Base-by-base conservation (phyloP, 2,113 vertebrate species). In the Tupaia tana region DNA sequence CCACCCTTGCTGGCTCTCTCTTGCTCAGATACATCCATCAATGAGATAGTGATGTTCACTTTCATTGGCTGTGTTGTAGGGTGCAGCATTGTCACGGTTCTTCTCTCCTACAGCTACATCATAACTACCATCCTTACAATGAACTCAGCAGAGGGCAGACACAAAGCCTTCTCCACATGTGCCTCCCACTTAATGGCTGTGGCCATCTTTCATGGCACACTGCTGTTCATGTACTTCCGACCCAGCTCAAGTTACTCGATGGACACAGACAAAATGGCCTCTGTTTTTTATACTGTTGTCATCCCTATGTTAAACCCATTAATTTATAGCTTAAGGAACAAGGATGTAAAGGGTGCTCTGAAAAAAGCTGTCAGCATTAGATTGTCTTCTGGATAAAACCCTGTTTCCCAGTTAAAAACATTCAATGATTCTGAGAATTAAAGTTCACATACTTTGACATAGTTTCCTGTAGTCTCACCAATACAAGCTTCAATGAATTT, bases 301-400 rank as follows among this genome's bases (percentile, higher is more conserved):
- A 97, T 97, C 16, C 97, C 96, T 16, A 96, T 97, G 96, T 64
- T 98, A 89, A 98, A 97, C 78, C 97, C 94, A 27, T 34, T 97
- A 3, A 98, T 98, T 87, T 98, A 97, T 1, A 97, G 96, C 9
- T 89, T 98, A 71, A 95, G 97, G 67, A 98, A 98, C 84, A 97
- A 96, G 8, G 95, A 97, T 29, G 96, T 97, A 54, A 98, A 97
- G 70, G 18, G 22, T 14, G 94, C 96, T 13, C 27, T 96, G 15
- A 85, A 14, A 56, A 98, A 97, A 86, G 25, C 20, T 16, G 4
- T 95, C 1, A 34, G 2, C 6, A 79, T 27, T 20, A 79, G 79
- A 19, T 58, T n/a, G 2, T 15, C 9, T 27, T 59, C 34, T 66
- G 12, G 1, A 0, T 96, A 29, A 96, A 31, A 83, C 2, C 2